These are phyloP conservation scores for Oscarella lobularis DNA, from an alignment of 37 sponge, comb jelly and placozoan species.

Conservation along the genomic window DNA sequence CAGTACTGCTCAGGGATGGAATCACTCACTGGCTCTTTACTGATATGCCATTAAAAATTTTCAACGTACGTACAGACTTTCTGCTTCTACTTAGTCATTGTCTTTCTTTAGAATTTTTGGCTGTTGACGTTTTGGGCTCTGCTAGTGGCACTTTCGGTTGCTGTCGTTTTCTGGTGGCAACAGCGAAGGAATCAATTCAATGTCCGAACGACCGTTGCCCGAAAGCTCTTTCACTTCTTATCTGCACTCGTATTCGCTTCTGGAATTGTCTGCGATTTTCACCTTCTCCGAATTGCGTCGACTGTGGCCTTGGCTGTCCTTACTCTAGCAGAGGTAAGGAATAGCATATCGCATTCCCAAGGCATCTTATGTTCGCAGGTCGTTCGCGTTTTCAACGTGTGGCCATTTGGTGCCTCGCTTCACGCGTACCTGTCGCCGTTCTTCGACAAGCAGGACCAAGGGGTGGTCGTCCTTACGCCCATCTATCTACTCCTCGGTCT, in stretches of 20 bases:
- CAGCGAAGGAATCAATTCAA: too few species aligned
- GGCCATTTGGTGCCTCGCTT: constrained; percentile 60
- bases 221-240: neutral
- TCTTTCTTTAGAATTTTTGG: too few species aligned
- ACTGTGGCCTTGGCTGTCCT: neutral
- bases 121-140: too few species aligned
- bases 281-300: neutral
- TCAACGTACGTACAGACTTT: too few species aligned
- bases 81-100: too few species aligned
- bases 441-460: constrained; percentile 40
- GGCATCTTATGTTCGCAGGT: constrained; percentile 20
- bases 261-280: neutral
- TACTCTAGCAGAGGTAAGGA: neutral
- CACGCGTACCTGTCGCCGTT: constrained; percentile 29
- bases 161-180: too few species aligned
- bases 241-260: neutral
- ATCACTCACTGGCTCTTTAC: too few species aligned
- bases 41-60: too few species aligned
- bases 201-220: neutral
- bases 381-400: constrained; percentile 36
- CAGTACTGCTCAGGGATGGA: too few species aligned
- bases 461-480: constrained; percentile 55
- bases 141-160: too few species aligned
- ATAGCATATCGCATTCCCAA: constrained; percentile 3
- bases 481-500: constrained; percentile 78